Base-by-base conservation (phyloP, 2,888 invertebrate genomes). In the Philereme vetulata region DNA sequence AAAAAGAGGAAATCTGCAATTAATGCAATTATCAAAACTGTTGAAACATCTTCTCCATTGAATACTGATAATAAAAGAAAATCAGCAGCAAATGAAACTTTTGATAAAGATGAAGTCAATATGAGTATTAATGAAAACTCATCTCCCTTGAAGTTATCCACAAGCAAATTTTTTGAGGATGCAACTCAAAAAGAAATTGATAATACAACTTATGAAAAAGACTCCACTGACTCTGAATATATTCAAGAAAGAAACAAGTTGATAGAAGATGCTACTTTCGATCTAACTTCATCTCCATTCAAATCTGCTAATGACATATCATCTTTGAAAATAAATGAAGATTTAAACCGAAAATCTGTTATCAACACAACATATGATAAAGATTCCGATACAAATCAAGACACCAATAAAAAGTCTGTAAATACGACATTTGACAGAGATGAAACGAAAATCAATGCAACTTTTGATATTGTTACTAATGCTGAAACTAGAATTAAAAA, bases 291-390 rank as follows among this genome's bases (percentile, higher is more conserved):
- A 43, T 62, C 57, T 5, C 49, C 60, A 36, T 53, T 53, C 5
- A 57, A 47, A 35, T 51, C 61, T 8, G 51, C 54, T 5, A 40
- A 40, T 55, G 54, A 58, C 32, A 11, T 44, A 3, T 54, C 54
- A 11, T 58, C 54, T 10, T 9, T 48, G 3, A 51, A 11, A 51
- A 52, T 42, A 9, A 38, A n/a, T n/a, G n/a, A 47, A 48, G 33
- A 40, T 42, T 36, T 43, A 64, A 66, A 70, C 33, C 6, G 7
- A 7, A 53, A 46, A 42, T 64, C 58, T 46, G 4, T 60, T 7
- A 44, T 62, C 32, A 65, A 72, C 53, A 60, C 56, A 54, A 71
- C 67, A 36, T 63, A 62, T 65, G 69, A 72, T 8, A 66, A 68
- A 58, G 60, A 51, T 7, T 43, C 49, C 49, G 52, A 45, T 56